Base-by-base conservation (phyloP, 2,888 invertebrate species). In the Hypolimnas misippus region DNA sequence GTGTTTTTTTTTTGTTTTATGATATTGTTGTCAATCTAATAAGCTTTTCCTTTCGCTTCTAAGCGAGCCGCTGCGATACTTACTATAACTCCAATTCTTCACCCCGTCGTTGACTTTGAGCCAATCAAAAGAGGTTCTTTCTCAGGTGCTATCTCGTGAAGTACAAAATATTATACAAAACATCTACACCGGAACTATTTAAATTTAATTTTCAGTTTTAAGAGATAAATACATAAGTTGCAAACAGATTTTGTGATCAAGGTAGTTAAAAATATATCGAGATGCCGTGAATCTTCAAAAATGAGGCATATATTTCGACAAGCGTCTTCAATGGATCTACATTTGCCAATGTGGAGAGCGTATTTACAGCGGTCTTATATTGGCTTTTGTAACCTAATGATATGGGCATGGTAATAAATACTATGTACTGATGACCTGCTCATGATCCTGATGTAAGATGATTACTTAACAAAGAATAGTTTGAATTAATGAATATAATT, bases 321-420 rank as follows among this genome's bases (percentile, higher is more conserved):
- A 49, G 49, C 49, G n/a, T 29, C 14, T 19, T 52, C 16, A 54
- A 54, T 60, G 59, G 44, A 38, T 25, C 17, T 60, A 61, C 52
- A 40, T 46, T 50, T 31, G 70, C 73, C 73, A 72, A 72, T 66
- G 69, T 63, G 68, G 68, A 70, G 70, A 75, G 77, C 70, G 66
- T 87, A 87, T 87, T 74, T 88, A 87, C 87, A 87, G 86, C 86
- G 69, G 70, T 66, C 57, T 67, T 66, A 61, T 64, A 64, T 67
- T 62, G 35, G 57, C 62, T 68, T 57, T 52, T 58, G 29, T 12
- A 14, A 16, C 29, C 49, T 49, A 16, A 14, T 49, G 29, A 25
- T 16, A 2, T 44, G 12, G 12, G 19, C 2, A 10, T 44, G 25
- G 25, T 25, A 7, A 14, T 53, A 55, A 60, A 46, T 17, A 50